Evolutionary conservation across 2,797 vertebrate species (phyloP), one percentile per base, ranked within the genome.

Genomic region (Gymnodraco acuticeps): DNA sequence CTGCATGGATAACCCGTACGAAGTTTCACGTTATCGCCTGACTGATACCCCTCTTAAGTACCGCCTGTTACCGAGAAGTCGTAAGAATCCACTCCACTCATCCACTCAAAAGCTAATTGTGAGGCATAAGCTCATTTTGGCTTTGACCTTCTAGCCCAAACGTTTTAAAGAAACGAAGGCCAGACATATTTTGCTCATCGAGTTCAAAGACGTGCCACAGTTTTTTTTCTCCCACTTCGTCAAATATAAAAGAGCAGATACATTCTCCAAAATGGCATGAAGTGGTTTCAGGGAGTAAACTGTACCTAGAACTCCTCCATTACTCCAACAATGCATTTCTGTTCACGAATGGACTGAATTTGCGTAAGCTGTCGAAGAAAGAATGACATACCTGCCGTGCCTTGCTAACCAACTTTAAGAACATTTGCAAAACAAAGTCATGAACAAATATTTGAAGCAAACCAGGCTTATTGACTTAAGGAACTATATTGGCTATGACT

Each of bases 381-480:
- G 38, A 3, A 12, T 13, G 42, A 20, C 23, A 19, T 17, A 3
- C 9, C 61, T 23, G 65, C 42, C 11, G 1, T 12, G 51, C 55
- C 15, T 27, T 5, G 27, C 27, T 27, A 41, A 75, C n/a, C 17
- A 56, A 2, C 20, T 19, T 5, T 2, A 3, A 47, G 31, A 13
- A 45, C 3, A 20, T n/a, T 1, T 2, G 16, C 3, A 15, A 9
- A 0, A 14, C 19, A 62, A 48, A 61, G 43, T 42, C 19, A 12
- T 42, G 16, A 60, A 47, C 23, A 60, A 77, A 77, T 69, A 45
- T 64, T 43, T 71, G 41, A 60, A 75, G 75, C 77, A 81, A 81
- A 87, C 73, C 10, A 3, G 13, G 12, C 55, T 3, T 85, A 23
- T 77, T 84, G 64, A 80, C 74, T 66, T 0, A 31, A 54, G 27